Evolutionary conservation across 2,888 invertebrate species (phyloP).

Genomic region (Sinohyriopsis cumingii): DNA sequence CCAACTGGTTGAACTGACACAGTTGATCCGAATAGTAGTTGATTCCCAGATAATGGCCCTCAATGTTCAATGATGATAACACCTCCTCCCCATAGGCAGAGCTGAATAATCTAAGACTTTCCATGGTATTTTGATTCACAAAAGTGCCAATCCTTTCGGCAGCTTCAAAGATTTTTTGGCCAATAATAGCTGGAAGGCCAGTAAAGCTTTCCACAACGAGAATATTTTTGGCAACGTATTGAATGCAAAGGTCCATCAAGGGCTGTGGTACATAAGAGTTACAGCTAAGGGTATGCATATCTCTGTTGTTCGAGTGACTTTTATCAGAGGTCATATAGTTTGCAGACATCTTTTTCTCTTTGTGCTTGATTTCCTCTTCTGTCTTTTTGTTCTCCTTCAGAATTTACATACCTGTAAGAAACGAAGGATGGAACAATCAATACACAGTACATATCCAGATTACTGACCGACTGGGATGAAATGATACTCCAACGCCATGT

Average conservation of each 20-base stretch:
- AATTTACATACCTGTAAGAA: background rate
- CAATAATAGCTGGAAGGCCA: constrained; percentile 37
- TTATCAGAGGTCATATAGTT: background rate
- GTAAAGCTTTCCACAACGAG: constrained; percentile 31
- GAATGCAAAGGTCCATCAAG: constrained; percentile 23
- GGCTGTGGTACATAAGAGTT: background rate
- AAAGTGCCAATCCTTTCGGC: constrained; percentile 18
- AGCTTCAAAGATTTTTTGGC: constrained; percentile 23
- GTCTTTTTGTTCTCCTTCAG: background rate
- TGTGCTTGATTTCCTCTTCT: background rate
- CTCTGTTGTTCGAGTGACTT: background rate
- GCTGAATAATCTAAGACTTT: background rate
- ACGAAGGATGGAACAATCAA: constrained; percentile 1
- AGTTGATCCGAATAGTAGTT: constrained; percentile 23
- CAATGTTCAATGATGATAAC: constrained; percentile 15
- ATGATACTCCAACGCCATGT: no score
- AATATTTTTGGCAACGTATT: constrained; percentile 24
- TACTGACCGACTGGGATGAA: no score
- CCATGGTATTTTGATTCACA: constrained; percentile 8
- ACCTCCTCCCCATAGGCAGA: constrained; percentile 22
- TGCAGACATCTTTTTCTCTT: no score
- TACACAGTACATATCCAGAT: background rate
- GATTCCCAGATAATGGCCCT: constrained; percentile 15
- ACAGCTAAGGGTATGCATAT: background rate
- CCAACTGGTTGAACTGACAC: constrained; percentile 21